Conservation (phyloP, 2,888 invertebrate species). For the Pedicia rivosa region DNA sequence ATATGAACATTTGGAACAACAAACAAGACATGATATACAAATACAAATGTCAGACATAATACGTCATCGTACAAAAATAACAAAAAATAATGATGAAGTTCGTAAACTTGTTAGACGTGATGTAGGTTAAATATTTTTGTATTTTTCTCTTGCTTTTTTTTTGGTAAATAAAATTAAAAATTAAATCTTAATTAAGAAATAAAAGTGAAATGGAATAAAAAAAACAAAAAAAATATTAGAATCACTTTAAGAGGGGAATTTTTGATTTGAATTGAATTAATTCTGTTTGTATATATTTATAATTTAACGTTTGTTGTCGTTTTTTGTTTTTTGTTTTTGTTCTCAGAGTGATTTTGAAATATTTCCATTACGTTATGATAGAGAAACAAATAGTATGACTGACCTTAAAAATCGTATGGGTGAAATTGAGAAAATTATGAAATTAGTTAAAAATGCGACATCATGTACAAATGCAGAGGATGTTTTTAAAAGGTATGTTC, state of each 20-base stretch:
- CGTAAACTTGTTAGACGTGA: constrained; percentile 12
- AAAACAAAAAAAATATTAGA: too few species aligned
- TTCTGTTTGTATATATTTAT: too few species aligned
- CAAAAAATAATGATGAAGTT: constrained; percentile 10
- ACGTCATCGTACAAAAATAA: constrained; percentile 14
- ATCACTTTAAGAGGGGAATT: too few species aligned
- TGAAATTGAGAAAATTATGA: constrained; percentile 22
- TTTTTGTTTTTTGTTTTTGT: constrained; percentile 4
- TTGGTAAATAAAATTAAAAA: too few species aligned
- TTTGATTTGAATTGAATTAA: too few species aligned
- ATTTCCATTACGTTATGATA: constrained; percentile 21
- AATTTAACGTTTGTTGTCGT: neutral
- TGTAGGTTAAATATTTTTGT: constrained; percentile 12
- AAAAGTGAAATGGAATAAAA: too few species aligned
- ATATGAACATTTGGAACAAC: constrained; percentile 18
- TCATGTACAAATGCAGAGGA: constrained; percentile 23
- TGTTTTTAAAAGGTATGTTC: constrained; percentile 23
- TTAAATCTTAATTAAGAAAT: too few species aligned
- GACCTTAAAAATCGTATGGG: constrained; percentile 21
- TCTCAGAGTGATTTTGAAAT: constrained; percentile 13
- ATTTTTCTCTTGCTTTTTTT: too few species aligned
- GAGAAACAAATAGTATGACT: constrained; percentile 27
- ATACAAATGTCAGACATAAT: constrained; percentile 19
- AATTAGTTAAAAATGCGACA: constrained; percentile 25
- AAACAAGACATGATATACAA: constrained; percentile 19